phyloP scores from a whole-genome alignment of 2,797 vertebrate genomes.

The Enteromius viviparus region DNA sequence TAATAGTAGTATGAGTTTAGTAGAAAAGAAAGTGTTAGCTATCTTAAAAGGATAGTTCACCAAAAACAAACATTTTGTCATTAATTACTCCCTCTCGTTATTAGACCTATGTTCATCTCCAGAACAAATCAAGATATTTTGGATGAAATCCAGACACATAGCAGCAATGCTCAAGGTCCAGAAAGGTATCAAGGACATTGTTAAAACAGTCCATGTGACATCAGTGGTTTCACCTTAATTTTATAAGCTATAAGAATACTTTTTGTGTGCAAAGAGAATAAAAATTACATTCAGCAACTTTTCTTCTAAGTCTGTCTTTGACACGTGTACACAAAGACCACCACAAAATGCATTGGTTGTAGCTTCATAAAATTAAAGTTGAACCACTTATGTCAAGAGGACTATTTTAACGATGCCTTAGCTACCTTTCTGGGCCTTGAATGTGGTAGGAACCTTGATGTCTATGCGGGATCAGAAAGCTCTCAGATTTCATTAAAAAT shows the following conservation, averaged over 20 bases:
- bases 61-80: background rate
- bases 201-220: background rate
- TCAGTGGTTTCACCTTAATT: background rate
- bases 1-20: constrained; percentile 1
- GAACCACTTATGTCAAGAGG: background rate
- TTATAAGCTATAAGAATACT: background rate
- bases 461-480: no score
- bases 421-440: no score
- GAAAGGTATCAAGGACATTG: background rate
- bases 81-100: background rate
- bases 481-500: no score
- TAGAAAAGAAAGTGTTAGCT: constrained; percentile 10
- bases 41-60: constrained; percentile 7
- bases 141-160: background rate
- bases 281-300: background rate
- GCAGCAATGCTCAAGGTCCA: background rate
- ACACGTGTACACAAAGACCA: background rate
- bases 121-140: background rate
- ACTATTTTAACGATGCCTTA: no score
- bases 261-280: background rate
- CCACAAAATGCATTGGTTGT: background rate
- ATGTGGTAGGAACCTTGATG: no score
- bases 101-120: background rate
- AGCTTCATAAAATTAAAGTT: background rate
- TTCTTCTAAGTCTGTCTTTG: background rate